A percentile compares a stretch with the other conserved stretches of the same genome.
Evolutionary conservation across 2,113 vertebrate species (phyloP).

Genomic region (Acrocephalus kingi): DNA sequence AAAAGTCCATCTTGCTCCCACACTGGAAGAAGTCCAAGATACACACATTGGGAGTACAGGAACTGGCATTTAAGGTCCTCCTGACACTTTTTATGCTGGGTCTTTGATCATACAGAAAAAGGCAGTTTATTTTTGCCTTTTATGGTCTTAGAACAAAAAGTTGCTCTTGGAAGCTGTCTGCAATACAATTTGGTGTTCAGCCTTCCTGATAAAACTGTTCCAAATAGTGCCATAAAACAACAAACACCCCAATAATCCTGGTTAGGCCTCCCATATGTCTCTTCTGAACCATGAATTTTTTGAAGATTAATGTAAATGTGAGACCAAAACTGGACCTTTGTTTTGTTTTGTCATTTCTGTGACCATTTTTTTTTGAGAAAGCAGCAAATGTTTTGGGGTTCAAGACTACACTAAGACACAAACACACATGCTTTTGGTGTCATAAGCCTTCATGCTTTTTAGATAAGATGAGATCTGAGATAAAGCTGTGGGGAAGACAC

Average conservation of each 20-base stretch:
- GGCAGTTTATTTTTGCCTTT: constrained; percentile 52
- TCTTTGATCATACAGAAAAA: constrained; percentile 60
- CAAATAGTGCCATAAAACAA: not conserved
- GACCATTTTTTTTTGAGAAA: not conserved
- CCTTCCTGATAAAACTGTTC: not conserved
- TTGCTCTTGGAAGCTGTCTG: constrained; percentile 43
- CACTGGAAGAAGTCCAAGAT: constrained; percentile 64
- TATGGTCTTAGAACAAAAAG: constrained; percentile 43
- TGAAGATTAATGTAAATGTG: not conserved
- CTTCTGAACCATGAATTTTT: not conserved
- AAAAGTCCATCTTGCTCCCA: constrained; percentile 43
- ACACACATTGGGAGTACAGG: constrained; percentile 42
- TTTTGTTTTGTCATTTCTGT: not conserved
- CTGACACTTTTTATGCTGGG: constrained; percentile 45
- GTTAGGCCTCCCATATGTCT: not conserved
- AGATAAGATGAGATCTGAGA: not conserved
- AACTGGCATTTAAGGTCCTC: constrained; percentile 66
- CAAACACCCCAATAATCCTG: not conserved
- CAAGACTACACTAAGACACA: not conserved
- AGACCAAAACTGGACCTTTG: not conserved
- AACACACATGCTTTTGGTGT: not conserved
- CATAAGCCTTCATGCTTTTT: not conserved
- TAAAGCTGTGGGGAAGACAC: not conserved
- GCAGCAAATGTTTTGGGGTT: not conserved
- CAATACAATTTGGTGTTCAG: not conserved